Base-by-base conservation (phyloP, 2,888 invertebrate species). In the Ariolimax columbianus region DNA sequence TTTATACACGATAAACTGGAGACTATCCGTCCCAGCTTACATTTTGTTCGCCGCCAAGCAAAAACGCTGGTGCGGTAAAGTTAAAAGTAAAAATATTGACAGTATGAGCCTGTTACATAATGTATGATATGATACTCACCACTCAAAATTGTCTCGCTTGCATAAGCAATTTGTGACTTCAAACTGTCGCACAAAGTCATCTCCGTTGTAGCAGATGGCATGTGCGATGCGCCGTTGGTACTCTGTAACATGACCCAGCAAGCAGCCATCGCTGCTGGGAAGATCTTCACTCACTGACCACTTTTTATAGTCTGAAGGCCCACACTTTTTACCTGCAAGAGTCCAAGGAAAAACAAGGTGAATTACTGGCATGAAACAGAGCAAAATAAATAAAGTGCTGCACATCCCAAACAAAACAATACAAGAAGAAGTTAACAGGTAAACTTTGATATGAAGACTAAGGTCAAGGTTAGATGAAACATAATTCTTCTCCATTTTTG, bases 201-300 rank as follows among this genome's bases (percentile, higher is more conserved):
- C 92, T 0, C 97, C 98, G 92, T 97, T 97, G 93, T 96, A 97
- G 93, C 98, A 98, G 89, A 96, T 96, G 0, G 96, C 95, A 90
- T 96, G 96, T 0, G 96, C 95, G 23, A 96, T 95, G 87, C 97
- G 95, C 86, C 97, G 95, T 93, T 97, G 96, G 94, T 96, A 97
- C 0, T 96, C 96, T 88, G 97, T 96, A 89, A 96, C 96, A 36
- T 96, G 95, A 0, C 98, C 98, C 78, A 98, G 94, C 3, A 97
- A 95, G 92, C 98, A 98, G 0, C 96, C 95, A 89, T 87, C 87
- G 82, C 86, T 68, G 72, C 86, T 89, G 70, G 90, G 85, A 43
- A 87, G 85, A 66, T 95, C 83, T 95, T 94, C 96, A 23, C 96
- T 95, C 0, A 98, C 97, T 2, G 97, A 96, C 98, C 98, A 98